Conservation (phyloP, 2,797 vertebrate species). For the Myotis pilosus region DNA sequence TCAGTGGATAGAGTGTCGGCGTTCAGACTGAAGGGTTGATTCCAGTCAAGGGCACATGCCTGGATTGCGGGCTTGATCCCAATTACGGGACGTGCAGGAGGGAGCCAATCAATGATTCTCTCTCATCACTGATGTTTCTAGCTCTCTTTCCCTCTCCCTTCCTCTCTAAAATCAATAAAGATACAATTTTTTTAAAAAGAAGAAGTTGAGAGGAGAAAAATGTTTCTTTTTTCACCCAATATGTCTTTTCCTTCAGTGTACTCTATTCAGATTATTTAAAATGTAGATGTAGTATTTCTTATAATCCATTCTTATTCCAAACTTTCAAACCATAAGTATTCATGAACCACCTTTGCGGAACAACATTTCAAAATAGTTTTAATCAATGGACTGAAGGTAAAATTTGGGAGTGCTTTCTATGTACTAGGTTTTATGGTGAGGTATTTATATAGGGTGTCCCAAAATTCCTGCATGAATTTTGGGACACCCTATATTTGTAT, state of each 20-base stretch:
- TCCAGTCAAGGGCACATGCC: no score
- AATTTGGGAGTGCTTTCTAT: background rate
- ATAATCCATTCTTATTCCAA: background rate
- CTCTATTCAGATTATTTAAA: constrained; percentile 26
- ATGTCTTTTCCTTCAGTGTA: background rate
- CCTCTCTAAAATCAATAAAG: no score
- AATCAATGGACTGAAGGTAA: background rate
- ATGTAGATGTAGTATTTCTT: background rate
- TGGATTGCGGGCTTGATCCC: no score
- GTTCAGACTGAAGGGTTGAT: no score
- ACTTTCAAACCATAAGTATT: background rate
- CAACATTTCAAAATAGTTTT: background rate
- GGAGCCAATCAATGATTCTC: no score
- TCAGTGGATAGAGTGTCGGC: no score
- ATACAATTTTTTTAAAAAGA: background rate
- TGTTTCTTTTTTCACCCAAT: background rate
- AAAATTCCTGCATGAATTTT: no score
- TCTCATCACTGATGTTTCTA: no score
- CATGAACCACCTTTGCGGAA: background rate
- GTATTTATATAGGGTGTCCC: background rate
- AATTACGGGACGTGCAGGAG: no score
- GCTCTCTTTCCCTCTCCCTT: no score
- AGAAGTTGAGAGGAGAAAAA: background rate
- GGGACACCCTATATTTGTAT: background rate
- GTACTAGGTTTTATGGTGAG: background rate